Evolutionary conservation across 2,888 invertebrate species (phyloP).

Genomic region (Dioctria rufipes): DNA sequence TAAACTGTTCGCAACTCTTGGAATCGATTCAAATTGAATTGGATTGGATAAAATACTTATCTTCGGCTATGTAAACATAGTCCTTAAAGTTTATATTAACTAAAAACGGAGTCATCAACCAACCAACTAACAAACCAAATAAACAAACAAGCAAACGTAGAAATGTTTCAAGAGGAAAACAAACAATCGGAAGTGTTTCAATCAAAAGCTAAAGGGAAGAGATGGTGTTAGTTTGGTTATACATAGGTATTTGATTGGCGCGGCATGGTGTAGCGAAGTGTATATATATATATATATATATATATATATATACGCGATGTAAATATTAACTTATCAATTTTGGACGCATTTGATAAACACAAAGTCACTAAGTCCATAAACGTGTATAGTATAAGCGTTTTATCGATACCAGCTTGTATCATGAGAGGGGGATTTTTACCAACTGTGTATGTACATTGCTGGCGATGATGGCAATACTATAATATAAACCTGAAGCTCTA

Average conservation of each 20-base stretch:
- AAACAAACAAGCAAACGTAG: not conserved
- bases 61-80: not conserved
- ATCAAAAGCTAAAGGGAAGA: not conserved
- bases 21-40: not conserved
- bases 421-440: not conserved
- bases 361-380: not conserved
- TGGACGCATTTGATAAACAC: constrained; percentile 31
- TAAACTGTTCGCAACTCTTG: not conserved
- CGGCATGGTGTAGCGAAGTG: no score
- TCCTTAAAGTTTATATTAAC: not conserved
- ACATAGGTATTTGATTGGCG: no score
- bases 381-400: not conserved
- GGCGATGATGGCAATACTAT: no score
- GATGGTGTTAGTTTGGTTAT: no score
- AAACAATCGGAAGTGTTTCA: constrained; percentile 29
- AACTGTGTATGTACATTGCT: not conserved
- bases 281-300: not conserved
- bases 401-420: not conserved
- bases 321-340: constrained; percentile 45
- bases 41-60: not conserved
- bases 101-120: not conserved
- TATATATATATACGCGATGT: not conserved
- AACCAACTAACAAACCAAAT: not conserved
- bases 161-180: not conserved
- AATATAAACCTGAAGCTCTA: no score